Conservation (phyloP, 2,888 invertebrate genomes). For the Tyria jacobaeae region DNA sequence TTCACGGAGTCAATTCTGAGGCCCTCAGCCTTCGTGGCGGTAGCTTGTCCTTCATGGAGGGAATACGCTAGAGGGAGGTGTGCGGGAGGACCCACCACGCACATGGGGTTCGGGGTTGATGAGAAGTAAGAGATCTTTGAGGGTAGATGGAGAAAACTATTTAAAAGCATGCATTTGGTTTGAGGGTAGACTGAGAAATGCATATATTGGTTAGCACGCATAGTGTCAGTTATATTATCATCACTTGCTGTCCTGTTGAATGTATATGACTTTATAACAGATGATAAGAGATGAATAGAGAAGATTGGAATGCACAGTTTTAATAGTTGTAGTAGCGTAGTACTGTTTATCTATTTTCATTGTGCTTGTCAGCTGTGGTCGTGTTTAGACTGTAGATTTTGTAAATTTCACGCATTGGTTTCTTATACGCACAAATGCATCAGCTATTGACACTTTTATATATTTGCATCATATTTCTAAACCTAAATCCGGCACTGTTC, state of each 20-base stretch:
- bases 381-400: not conserved
- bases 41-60: conserved; percentile 80
- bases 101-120: conserved; percentile 84
- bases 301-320: not conserved
- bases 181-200: not conserved
- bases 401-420: not conserved
- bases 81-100: conserved; percentile 56
- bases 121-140: conserved; percentile 68
- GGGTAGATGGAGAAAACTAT: not conserved
- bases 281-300: not conserved
- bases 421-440: not conserved
- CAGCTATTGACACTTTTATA: too few relatives aligned
- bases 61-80: conserved; percentile 79
- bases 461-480: too few relatives aligned
- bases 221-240: not conserved
- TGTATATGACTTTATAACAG: too few relatives aligned
- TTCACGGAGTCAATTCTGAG: conserved; percentile 86
- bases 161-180: too few relatives aligned
- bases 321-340: not conserved
- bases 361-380: too few relatives aligned
- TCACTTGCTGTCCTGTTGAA: not conserved
- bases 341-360: not conserved
- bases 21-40: conserved; percentile 79
- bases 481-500: not conserved
- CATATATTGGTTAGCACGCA: not conserved